Evolutionary conservation across 2,797 vertebrate genomes (phyloP), one percentile per base, ranked within the genome.

Genomic region (Potorous gilbertii): DNA sequence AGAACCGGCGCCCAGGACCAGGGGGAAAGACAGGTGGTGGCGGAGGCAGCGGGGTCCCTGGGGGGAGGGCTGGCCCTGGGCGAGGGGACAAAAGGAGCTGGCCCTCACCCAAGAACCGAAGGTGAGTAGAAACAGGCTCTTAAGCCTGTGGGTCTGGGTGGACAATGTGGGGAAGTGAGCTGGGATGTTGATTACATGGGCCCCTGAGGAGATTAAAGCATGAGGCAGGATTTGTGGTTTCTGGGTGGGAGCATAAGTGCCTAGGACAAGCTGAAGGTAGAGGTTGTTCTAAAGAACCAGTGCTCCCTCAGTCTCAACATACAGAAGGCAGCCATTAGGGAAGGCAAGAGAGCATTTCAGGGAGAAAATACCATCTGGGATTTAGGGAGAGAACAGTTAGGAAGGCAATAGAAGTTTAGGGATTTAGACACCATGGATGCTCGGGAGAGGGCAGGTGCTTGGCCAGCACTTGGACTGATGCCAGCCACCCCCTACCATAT

Each of bases 101-200:
- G 99, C 99, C 99, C 56, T 99, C 99, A 52, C 99, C 99, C 0
- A 99, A 99, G 98, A 99, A 99, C 97, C 99, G 99, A 97, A 99
- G 99, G 99, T 99, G 98, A 98, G 98, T 98, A 34, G 87, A 55
- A 28, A 34, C 0, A 21, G 13, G 9, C 2, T 14, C 0, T 74
- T 24, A 0, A 54, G 9, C 90, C 11, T 62, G 13, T 4, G 8
- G 13, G 21, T 56, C 27, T 56, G 55, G 52, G 29, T 27, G 55
- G 81, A 34, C 16, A 24, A 9, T 0, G n/a, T 28, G 55, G 40
- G 4, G 28, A n/a, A 3, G 52, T 14, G 0, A 6, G 46, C 21
- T 11, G 59, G 87, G n/a, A 11, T 55, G 4, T 14, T 50, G 0
- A 4, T 29, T 14, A 10, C 31, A 27, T 40, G 28, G 62, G 54